phyloP scores from a whole-genome alignment of 64 coral and sea anemone species.

The Trachythela sp. region DNA sequence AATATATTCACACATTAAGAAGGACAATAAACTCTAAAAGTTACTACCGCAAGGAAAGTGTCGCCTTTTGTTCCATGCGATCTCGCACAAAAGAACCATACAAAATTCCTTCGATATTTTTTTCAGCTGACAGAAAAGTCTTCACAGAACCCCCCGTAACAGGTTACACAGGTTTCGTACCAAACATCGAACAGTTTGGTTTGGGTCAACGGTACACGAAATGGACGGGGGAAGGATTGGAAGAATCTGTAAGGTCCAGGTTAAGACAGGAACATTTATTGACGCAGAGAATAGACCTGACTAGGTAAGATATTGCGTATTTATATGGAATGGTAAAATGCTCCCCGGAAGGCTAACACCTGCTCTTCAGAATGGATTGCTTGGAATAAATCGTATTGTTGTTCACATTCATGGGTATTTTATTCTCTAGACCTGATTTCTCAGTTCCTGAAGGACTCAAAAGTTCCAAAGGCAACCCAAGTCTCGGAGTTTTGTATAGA shows the following conservation, averaged over 20 bases:
- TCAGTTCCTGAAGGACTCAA: background rate
- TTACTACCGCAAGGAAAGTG: no score
- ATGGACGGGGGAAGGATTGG: background rate
- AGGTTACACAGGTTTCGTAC: background rate
- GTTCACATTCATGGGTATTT: no score
- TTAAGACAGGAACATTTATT: background rate
- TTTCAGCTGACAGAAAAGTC: background rate
- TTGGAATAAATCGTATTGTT: no score
- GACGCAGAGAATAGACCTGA: background rate
- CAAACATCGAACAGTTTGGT: conserved; percentile 5
- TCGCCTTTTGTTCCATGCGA: no score
- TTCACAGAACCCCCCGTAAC: background rate
- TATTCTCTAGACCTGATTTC: background rate
- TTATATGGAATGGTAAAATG: background rate
- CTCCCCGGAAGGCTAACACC: no score
- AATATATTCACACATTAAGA: no score
- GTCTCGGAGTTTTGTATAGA: background rate
- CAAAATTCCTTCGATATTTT: background rate
- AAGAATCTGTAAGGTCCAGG: background rate
- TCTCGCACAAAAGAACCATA: background rate
- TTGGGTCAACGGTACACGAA: background rate
- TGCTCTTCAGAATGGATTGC: no score
- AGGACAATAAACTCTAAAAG: no score
- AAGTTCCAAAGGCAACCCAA: background rate
- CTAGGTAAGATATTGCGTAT: background rate